phyloP scores from a whole-genome alignment of 2,888 invertebrate species.

The Charanyca ferruginea region DNA sequence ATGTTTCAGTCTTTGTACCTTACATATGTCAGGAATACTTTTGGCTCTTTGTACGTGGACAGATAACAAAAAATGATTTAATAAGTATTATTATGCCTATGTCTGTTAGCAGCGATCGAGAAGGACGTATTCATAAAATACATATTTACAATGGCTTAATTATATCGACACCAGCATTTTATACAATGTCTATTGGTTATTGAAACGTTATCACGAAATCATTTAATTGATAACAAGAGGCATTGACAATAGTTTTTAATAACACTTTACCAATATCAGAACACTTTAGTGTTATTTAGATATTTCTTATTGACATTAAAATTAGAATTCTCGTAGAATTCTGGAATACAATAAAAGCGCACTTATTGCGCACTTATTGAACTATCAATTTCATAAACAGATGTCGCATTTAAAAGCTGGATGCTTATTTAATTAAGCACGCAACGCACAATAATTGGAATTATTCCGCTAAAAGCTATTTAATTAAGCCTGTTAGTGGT shows the following conservation, averaged over 20 bases:
- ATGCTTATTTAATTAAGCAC: conserved; percentile 10
- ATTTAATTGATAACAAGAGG: too few species aligned
- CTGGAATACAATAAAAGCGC: background rate
- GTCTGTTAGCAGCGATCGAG: background rate
- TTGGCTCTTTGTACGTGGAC: background rate
- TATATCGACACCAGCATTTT: background rate
- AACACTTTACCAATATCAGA: too few species aligned
- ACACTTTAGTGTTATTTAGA: too few species aligned
- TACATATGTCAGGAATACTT: background rate
- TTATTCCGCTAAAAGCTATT: conserved; percentile 6
- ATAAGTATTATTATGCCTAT: background rate
- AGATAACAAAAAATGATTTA: too few species aligned
- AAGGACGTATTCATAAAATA: conserved; percentile 2
- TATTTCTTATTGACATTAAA: too few species aligned
- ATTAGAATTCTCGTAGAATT: too few species aligned
- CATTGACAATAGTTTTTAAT: too few species aligned
- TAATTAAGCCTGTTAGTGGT: background rate
- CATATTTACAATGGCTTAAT: too few species aligned
- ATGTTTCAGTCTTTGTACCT: conserved; percentile 16
- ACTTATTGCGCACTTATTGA: background rate
- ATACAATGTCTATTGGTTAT: background rate
- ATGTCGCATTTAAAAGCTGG: conserved; percentile 8
- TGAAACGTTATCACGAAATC: too few species aligned
- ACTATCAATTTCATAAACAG: conserved; percentile 13
- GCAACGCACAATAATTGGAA: conserved; percentile 7